Percentiles rank a stretch among this genome's conserved stretches.
Conservation (phyloP, 2,888 invertebrate genomes). For the Conistra vaccinii region DNA sequence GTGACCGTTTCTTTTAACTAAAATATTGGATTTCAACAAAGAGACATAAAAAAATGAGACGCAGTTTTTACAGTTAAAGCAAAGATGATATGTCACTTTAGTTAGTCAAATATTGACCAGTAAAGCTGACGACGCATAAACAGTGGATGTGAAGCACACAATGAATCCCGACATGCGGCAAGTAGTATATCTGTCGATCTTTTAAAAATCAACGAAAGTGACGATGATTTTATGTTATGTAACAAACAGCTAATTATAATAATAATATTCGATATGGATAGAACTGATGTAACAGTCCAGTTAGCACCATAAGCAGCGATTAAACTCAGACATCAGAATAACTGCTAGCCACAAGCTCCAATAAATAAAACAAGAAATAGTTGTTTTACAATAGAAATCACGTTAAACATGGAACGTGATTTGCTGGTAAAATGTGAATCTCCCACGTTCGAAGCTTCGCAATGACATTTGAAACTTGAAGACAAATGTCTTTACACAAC, state of each 20-base stretch:
- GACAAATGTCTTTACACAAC: conserved; percentile 68
- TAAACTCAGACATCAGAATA: conserved; percentile 48
- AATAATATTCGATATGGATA: conserved; percentile 27
- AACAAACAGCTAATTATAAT: conserved; percentile 25
- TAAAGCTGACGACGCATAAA: conserved; percentile 6
- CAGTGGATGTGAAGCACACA: background rate
- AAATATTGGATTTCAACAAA: conserved; percentile 24
- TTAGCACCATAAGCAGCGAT: conserved; percentile 36
- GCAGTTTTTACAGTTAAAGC: conserved; percentile 17
- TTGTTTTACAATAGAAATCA: conserved; percentile 60
- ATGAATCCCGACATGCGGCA: background rate
- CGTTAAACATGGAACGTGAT: conserved; percentile 70
- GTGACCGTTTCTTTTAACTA: conserved; percentile 2
- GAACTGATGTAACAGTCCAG: conserved; percentile 38
- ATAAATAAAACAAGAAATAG: conserved; percentile 64
- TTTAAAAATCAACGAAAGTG: background rate
- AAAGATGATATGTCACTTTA: conserved; percentile 2
- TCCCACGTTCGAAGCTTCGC: conserved; percentile 80
- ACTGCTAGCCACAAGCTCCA: conserved; percentile 29
- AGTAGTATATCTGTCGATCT: background rate
- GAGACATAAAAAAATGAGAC: conserved; percentile 5
- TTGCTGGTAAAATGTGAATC: conserved; percentile 81
- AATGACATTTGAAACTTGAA: conserved; percentile 85
- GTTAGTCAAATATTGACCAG: conserved; percentile 35
- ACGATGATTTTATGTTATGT: conserved; percentile 17